Evolutionary conservation across 2,888 invertebrate species (phyloP).

Genomic region (Drosophila falleni): DNA sequence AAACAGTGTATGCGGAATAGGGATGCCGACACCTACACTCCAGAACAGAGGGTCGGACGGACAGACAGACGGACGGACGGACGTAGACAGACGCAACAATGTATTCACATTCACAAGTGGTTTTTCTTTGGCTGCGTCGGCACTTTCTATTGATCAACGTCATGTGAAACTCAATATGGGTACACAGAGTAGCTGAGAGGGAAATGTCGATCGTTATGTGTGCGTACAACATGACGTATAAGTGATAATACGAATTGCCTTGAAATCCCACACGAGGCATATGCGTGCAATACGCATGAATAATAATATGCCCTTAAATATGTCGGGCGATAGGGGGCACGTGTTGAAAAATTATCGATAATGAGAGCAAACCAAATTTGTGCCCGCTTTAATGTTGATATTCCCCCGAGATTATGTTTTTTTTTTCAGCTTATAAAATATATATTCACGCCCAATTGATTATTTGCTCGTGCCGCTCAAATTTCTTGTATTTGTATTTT

Average conservation of each 20-base stretch:
- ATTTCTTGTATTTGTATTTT: constrained; percentile 21
- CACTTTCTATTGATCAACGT: constrained; percentile 70
- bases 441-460: background rate
- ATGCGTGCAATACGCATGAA: constrained; percentile 57
- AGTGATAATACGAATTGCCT: constrained; percentile 64
- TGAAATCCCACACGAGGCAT: constrained; percentile 59
- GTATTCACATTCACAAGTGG: constrained; percentile 59
- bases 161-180: constrained; percentile 65
- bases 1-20: constrained; percentile 21
- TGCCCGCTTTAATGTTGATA: constrained; percentile 3
- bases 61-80: background rate
- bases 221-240: constrained; percentile 72
- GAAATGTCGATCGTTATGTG: constrained; percentile 20
- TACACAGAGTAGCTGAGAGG: constrained; percentile 40
- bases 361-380: constrained; percentile 6
- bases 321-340: constrained; percentile 23
- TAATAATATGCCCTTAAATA: constrained; percentile 23
- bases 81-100: constrained; percentile 4
- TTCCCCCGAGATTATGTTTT: background rate
- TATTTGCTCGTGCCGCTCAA: constrained; percentile 8
- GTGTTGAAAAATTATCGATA: constrained; percentile 18
- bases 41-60: background rate
- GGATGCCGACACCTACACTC: constrained; percentile 6
- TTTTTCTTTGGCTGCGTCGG: constrained; percentile 39
- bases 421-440: background rate